These are phyloP conservation scores for Pholis gunnellus DNA, from an alignment of 2,113 vertebrate species.

Conservation along the genomic window DNA sequence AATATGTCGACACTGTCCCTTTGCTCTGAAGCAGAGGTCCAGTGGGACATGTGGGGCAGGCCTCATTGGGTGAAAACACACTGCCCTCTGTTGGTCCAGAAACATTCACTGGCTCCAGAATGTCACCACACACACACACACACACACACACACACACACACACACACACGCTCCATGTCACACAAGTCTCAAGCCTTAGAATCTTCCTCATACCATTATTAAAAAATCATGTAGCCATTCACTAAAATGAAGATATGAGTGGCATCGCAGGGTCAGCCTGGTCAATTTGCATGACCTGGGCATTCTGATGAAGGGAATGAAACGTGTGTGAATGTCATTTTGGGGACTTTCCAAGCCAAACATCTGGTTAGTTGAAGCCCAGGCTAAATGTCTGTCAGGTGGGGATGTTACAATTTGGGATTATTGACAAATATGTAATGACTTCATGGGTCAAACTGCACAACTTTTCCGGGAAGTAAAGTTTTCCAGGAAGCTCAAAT, in stretches of 20 bases:
- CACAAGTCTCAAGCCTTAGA: background rate
- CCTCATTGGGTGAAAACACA: conserved; percentile 70
- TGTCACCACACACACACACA: conserved; percentile 15
- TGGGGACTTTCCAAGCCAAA: background rate
- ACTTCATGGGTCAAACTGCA: background rate
- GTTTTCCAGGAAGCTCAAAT: background rate
- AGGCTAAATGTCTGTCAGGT: background rate
- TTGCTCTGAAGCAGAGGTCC: conserved; percentile 42
- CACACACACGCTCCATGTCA: conserved; percentile 18
- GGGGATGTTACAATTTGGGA: background rate
- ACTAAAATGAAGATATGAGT: background rate
- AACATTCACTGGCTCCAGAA: background rate
- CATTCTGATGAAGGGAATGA: conserved; percentile 21
- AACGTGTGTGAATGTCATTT: background rate
- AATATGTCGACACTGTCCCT: conserved; percentile 40
- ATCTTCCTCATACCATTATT: conserved; percentile 1
- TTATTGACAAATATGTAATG: background rate
- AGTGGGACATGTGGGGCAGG: conserved; percentile 24
- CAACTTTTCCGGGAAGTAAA: background rate
- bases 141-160: conserved; percentile 23
- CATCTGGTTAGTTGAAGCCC: background rate
- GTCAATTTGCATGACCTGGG: background rate
- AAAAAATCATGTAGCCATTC: conserved; percentile 11
- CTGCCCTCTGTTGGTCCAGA: conserved; percentile 77
- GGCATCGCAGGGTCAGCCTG: background rate